Base-by-base conservation (phyloP, 2,797 vertebrate species). In the Poeciliopsis gracilis region DNA sequence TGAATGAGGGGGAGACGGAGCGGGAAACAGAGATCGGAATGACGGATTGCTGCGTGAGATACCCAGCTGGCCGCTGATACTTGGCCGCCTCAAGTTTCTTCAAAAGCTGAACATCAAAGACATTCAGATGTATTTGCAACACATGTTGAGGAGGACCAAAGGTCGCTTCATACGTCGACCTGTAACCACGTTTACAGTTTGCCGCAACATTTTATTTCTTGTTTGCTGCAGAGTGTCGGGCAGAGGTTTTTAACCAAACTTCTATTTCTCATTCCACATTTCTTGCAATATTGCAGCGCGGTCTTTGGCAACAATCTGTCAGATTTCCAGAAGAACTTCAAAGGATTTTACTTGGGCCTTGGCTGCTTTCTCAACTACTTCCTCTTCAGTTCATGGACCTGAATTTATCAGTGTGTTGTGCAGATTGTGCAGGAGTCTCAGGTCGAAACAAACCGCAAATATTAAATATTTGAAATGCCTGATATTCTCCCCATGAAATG, bases 101-200 rank as follows among this genome's bases (percentile, higher is more conserved):
- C 78, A 81, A 78, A 80, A 88, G 79, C 78, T 74, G n/a, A 87
- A 89, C 84, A 90, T 92, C 86, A 92, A 89, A 92, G 86, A 72
- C 80, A 61, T 67, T 84, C 61, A 75, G 47, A 85, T 53, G 78
- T 46, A 53, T 89, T 83, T 80, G 72, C 72, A 78, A 79, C 79
- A 77, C 66, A 72, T 79, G 78, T 73, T 72, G 80, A 81, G 76
- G 79, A 80, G 80, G 57, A 84, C 61, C 18, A 10, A 43, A 70
- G 72, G 71, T 84, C 13, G 33, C 33, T 76, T 85, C 72, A 81
- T 51, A 67, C 46, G 43, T 25, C 33, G 45, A 46, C 36, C 23
- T 53, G 53, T 6, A 46, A 70, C 28, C 16, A 57, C 74, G 77
- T 82, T 80, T 79, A 36, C 41, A 77, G 0, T 63, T 67, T 71